Conservation (phyloP, 2,888 invertebrate genomes). For the Cosmorhoe ocellata region DNA sequence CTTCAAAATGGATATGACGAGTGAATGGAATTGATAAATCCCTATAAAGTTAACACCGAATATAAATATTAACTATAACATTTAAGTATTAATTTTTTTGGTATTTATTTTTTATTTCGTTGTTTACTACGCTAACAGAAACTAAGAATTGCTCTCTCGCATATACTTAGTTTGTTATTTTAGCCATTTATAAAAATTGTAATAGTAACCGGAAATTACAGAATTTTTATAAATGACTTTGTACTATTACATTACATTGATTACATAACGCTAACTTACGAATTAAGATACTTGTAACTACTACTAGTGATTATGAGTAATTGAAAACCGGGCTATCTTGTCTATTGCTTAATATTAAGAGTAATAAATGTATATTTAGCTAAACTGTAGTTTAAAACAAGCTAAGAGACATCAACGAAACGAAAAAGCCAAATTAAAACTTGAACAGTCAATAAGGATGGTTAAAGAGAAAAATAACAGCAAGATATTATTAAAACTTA, state of each 20-base stretch:
- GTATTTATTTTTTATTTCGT: conserved; percentile 75
- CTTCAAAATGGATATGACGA: conserved; percentile 69
- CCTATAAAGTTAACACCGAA: conserved; percentile 62
- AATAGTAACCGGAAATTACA: conserved; percentile 17
- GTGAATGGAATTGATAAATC: conserved; percentile 41
- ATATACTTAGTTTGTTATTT: conserved; percentile 45
- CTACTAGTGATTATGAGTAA: conserved; percentile 69
- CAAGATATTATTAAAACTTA: conserved; percentile 76
- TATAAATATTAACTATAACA: conserved; percentile 71
- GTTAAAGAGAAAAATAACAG: conserved; percentile 74
- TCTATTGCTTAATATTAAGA: conserved; percentile 73
- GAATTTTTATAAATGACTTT: conserved; percentile 41
- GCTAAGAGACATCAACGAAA: conserved; percentile 60
- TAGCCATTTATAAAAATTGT: conserved; percentile 53
- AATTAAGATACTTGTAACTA: conserved; percentile 59
- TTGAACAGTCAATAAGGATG: conserved; percentile 78
- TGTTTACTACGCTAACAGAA: conserved; percentile 71
- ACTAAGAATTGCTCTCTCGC: conserved; percentile 40
- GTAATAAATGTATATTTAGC: conserved; percentile 77
- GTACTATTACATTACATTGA: conserved; percentile 77
- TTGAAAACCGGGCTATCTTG: conserved; percentile 83
- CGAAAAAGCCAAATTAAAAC: conserved; percentile 65
- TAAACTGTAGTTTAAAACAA: conserved; percentile 68
- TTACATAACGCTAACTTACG: conserved; percentile 75
- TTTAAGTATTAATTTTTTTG: conserved; percentile 72